phyloP scores from a whole-genome alignment of 2,797 vertebrate genomes.

The Malurus leucopterus region DNA sequence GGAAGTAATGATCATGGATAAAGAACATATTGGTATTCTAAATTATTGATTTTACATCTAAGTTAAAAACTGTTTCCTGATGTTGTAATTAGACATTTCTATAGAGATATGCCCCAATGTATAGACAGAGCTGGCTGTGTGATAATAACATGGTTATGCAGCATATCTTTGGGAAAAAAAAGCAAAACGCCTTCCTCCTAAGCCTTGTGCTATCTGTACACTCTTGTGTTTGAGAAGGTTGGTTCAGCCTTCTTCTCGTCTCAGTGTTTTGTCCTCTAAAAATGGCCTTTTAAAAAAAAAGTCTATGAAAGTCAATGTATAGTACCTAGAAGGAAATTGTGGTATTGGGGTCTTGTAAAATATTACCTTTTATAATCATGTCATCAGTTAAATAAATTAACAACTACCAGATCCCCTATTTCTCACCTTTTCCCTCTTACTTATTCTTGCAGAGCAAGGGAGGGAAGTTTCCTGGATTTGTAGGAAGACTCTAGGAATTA shows the following conservation, averaged over 20 bases:
- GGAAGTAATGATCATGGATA: conserved; percentile 3
- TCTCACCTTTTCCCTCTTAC: not conserved
- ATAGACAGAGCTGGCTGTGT: conserved; percentile 28
- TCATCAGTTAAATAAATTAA: not conserved
- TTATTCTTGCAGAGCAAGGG: not conserved
- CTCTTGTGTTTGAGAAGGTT: conserved; percentile 17
- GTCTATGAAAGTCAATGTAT: not conserved
- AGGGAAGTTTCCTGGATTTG: not conserved
- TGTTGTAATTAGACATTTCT: not conserved
- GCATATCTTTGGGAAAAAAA: conserved; percentile 30
- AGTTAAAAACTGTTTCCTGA: conserved; percentile 34
- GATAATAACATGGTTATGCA: conserved; percentile 27
- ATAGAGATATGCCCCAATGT: not conserved
- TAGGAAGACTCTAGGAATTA: not conserved
- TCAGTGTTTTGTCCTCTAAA: conserved; percentile 37
- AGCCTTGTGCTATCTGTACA: conserved; percentile 46
- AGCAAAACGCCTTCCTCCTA: not conserved
- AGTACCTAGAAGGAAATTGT: not conserved
- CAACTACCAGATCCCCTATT: not conserved
- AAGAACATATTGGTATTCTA: conserved; percentile 18
- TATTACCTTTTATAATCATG: not conserved
- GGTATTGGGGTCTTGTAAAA: not conserved
- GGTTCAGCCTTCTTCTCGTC: not conserved
- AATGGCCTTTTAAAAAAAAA: conserved; percentile 46
- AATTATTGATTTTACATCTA: conserved; percentile 30